Evolutionary conservation across 1,140 invertebrate genomes (phyloP).

Genomic region (Vollenhovia emeryi): DNA sequence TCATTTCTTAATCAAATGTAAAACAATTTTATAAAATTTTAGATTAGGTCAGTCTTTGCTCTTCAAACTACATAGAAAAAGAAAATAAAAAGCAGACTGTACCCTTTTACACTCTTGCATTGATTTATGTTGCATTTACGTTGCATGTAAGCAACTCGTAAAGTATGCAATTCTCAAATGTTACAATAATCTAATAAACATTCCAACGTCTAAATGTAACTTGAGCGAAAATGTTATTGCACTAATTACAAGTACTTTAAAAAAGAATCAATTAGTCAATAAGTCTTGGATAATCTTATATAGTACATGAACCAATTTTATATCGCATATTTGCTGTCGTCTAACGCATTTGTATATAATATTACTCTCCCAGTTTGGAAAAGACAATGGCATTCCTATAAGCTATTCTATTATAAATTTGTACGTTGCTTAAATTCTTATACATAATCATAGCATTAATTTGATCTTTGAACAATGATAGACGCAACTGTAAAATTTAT

Average conservation of each 20-base stretch:
- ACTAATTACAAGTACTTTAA: neutral
- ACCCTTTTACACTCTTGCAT: constrained; percentile 23
- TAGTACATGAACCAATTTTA: neutral
- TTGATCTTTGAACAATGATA: neutral
- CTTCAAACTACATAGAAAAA: constrained; percentile 11
- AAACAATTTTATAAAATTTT: constrained; percentile 19
- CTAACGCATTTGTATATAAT: constrained; percentile 18
- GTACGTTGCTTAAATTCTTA: neutral
- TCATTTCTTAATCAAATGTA: constrained; percentile 5
- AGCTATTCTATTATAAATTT: constrained; percentile 10
- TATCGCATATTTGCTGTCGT: neutral
- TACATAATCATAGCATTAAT: neutral
- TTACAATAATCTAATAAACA: constrained; percentile 16
- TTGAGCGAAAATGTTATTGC: constrained; percentile 2
- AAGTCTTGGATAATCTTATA: neutral
- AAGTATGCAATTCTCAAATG: neutral
- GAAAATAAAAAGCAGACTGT: constrained; percentile 21
- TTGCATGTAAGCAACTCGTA: neutral
- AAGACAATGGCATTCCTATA: neutral
- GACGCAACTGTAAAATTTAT: neutral
- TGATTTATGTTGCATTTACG: constrained; percentile 44
- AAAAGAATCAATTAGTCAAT: neutral
- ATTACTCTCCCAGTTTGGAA: neutral
- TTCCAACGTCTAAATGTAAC: constrained; percentile 20
- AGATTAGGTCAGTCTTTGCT: constrained; percentile 30